These are phyloP conservation scores for Delphinus delphis DNA, from an alignment of 2,113 vertebrate genomes.

Conservation along the genomic window DNA sequence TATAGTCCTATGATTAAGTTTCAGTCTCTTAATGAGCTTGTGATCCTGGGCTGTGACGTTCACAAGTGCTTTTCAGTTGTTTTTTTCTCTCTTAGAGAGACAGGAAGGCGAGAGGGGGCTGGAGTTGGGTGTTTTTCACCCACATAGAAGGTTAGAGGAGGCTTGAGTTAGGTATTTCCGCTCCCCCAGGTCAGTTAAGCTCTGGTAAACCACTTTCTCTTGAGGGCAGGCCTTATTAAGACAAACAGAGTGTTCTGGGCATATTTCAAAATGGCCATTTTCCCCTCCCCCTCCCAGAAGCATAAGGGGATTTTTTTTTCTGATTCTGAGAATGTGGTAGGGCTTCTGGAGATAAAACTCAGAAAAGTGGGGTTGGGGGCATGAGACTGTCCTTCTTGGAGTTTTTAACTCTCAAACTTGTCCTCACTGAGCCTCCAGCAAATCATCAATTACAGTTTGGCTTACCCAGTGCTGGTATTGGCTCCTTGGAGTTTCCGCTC, in stretches of 20 bases:
- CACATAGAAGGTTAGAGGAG: neutral
- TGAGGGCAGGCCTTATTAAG: neutral
- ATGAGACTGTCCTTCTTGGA: neutral
- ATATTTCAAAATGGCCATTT: neutral
- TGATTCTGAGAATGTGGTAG: neutral
- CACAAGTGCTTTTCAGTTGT: neutral
- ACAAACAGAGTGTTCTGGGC: neutral
- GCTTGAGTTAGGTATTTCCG: neutral
- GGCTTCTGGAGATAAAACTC: neutral
- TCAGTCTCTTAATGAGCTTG: neutral
- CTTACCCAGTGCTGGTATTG: neutral
- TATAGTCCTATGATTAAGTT: neutral
- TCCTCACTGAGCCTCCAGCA: neutral
- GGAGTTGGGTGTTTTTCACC: neutral
- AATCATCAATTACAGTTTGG: neutral
- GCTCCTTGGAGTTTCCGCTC: neutral
- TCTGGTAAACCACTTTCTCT: neutral
- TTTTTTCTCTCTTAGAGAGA: neutral
- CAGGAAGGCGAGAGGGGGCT: neutral
- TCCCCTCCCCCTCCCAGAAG: neutral
- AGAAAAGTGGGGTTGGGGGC: neutral
- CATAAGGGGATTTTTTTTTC: neutral
- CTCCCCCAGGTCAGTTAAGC: neutral
- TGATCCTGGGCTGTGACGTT: neutral
- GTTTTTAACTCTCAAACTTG: neutral